Percentiles rank a stretch among this genome's conserved stretches.
Evolutionary conservation across 2,888 invertebrate species (phyloP).

Genomic region (Coecobrya sp.): DNA sequence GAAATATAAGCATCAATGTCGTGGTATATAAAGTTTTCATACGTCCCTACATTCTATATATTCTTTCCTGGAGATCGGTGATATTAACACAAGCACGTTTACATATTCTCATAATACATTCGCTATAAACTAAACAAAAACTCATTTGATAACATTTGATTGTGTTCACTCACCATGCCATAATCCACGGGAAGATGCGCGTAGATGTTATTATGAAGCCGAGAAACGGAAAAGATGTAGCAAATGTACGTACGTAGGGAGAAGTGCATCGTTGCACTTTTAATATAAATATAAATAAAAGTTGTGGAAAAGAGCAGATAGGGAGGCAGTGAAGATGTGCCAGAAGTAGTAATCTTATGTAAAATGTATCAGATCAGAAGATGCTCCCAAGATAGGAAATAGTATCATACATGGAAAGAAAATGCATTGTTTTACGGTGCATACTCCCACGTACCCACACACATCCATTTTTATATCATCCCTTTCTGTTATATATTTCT

Average conservation of each 20-base stretch:
- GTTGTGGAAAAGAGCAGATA: neutral
- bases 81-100: neutral
- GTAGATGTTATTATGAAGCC: constrained; percentile 34
- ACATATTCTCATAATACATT: constrained; percentile 36
- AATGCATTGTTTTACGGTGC: constrained; percentile 67
- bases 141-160: constrained; percentile 75
- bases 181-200: constrained; percentile 64
- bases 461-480: constrained; percentile 59
- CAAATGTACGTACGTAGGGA: constrained; percentile 36
- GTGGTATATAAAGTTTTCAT: constrained; percentile 1
- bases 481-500: constrained; percentile 20
- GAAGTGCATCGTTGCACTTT: constrained; percentile 72
- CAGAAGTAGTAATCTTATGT: constrained; percentile 64
- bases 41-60: neutral
- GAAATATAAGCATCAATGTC: neutral
- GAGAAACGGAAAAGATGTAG: constrained; percentile 5
- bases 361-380: constrained; percentile 76
- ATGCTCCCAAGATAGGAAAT: constrained; percentile 24
- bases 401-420: constrained; percentile 25
- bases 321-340: constrained; percentile 10
- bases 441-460: constrained; percentile 35
- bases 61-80: constrained; percentile 20
- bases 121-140: constrained; percentile 39
- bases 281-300: constrained; percentile 72
- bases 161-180: constrained; percentile 66